A percentile compares a stretch with the other conserved stretches of the same genome.
These are phyloP conservation scores for Operophtera brumata DNA, from an alignment of 2,888 invertebrate genomes.

Conservation along the genomic window DNA sequence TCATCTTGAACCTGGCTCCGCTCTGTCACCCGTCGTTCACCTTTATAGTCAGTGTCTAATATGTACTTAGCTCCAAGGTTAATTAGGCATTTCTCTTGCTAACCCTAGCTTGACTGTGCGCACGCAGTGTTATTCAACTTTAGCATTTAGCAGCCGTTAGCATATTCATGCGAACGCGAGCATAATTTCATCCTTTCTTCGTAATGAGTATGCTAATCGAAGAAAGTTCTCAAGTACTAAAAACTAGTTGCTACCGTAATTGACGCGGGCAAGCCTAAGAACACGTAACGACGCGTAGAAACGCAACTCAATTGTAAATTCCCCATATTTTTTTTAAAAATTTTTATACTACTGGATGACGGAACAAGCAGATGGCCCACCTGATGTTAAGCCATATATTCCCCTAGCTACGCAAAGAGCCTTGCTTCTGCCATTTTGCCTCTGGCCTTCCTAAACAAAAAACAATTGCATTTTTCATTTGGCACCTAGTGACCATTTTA, in stretches of 20 bases:
- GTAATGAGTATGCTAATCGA: constrained; percentile 73
- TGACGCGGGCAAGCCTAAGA: constrained; percentile 46
- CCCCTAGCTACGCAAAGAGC: no score
- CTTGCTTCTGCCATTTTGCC: no score
- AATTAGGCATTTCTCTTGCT: constrained; percentile 16
- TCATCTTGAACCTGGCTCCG: no score
- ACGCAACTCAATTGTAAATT: background rate
- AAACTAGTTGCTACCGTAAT: constrained; percentile 72
- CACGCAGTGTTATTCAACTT: constrained; percentile 71
- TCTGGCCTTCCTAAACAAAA: no score
- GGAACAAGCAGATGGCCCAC: no score
- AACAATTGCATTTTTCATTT: no score
- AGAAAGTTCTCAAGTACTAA: constrained; percentile 77
- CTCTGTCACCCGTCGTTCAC: no score
- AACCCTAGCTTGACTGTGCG: constrained; percentile 21
- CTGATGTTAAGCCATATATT: no score
- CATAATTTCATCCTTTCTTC: constrained; percentile 79
- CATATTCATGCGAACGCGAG: constrained; percentile 63
- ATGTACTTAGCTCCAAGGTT: constrained; percentile 5
- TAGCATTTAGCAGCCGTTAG: constrained; percentile 72
- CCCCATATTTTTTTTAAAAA: no score
- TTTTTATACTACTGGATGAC: no score
- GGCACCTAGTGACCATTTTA: no score
- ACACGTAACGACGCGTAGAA: background rate
- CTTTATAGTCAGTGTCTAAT: constrained; percentile 2